Percentiles rank a stretch among this genome's conserved stretches.
phyloP scores from a whole-genome alignment of 2,113 vertebrate genomes.

The Pedetes capensis region DNA sequence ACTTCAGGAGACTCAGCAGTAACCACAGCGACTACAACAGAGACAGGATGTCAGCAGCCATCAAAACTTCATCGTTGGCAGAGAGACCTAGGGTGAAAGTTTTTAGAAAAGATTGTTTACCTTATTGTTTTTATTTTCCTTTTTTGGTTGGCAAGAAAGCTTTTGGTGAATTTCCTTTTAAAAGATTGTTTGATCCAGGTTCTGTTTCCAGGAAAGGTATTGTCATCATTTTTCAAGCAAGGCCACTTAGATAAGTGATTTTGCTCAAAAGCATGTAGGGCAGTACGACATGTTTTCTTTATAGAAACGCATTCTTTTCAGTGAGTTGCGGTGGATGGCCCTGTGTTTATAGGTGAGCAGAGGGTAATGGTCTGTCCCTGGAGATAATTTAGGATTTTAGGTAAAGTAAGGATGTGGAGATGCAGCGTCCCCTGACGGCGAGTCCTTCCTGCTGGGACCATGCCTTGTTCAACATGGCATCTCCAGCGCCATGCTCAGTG shows the following conservation, averaged over 20 bases:
- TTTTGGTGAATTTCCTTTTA: not conserved
- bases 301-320: not conserved
- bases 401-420: not conserved
- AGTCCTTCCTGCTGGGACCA: not conserved
- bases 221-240: not conserved
- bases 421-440: not conserved
- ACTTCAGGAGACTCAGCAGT: not conserved
- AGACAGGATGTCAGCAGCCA: not conserved
- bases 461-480: not conserved
- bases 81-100: not conserved
- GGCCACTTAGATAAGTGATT: not conserved
- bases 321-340: not conserved
- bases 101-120: not conserved
- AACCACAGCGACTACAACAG: not conserved
- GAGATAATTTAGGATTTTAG: not conserved
- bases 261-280: not conserved
- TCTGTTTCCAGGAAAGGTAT: not conserved
- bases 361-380: not conserved
- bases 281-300: not conserved
- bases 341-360: not conserved
- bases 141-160: not conserved
- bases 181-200: not conserved
- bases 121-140: not conserved
- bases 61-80: not conserved
- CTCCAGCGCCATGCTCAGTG: too few species aligned